Evolutionary conservation across 2,113 vertebrate genomes (phyloP).

Genomic region (Mobula birostris): DNA sequence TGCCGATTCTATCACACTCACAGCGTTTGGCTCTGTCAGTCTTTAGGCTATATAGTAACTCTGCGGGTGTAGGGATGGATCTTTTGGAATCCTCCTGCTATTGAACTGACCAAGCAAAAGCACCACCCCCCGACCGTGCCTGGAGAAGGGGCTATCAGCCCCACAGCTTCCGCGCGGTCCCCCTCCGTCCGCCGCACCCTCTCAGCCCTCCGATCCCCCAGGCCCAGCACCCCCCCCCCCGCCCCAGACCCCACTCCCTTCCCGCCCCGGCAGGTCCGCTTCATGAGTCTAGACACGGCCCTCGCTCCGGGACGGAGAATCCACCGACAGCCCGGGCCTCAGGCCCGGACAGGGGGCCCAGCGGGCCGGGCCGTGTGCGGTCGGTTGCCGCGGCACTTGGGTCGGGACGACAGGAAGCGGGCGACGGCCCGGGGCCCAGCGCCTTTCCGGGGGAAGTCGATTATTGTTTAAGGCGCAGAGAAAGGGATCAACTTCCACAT

Average conservation of each 20-base stretch:
- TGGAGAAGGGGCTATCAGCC: not conserved
- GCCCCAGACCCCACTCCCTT: not conserved
- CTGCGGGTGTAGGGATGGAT: no score
- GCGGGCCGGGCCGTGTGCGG: conserved; percentile 49
- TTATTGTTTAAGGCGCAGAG: conserved; percentile 67
- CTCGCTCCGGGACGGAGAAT: not conserved
- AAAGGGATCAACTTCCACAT: conserved; percentile 79
- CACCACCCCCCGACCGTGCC: no score
- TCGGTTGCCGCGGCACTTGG: conserved; percentile 39
- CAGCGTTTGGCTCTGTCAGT: no score
- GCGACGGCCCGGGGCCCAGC: conserved; percentile 56
- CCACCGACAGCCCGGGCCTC: conserved; percentile 31
- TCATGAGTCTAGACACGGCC: no score
- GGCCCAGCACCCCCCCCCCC: not conserved
- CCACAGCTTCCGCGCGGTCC: not conserved
- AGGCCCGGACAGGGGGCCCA: conserved; percentile 40
- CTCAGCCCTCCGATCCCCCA: not conserved
- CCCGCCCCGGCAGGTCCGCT: not conserved
- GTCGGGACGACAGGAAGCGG: conserved; percentile 68
- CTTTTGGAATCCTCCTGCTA: no score
- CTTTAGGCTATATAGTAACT: no score
- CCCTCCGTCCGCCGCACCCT: not conserved
- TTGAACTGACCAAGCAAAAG: no score
- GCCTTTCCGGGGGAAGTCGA: conserved; percentile 74
- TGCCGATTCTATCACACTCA: no score